phyloP scores from a whole-genome alignment of 2,797 vertebrate genomes.

The Hozukius guyotensis region DNA sequence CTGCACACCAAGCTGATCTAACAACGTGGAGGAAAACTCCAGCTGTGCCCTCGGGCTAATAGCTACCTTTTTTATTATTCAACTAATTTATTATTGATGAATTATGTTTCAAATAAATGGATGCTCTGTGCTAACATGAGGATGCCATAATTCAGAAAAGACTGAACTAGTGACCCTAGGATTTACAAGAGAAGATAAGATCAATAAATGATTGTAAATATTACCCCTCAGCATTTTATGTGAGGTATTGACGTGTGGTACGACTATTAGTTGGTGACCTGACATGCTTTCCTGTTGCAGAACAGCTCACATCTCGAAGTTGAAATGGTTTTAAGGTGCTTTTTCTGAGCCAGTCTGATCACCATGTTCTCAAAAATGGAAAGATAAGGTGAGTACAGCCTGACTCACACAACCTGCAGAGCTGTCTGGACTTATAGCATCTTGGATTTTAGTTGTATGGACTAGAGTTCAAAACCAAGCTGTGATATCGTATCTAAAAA shows the following conservation, averaged over 20 bases:
- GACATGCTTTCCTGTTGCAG: not conserved
- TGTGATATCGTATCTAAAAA: not conserved
- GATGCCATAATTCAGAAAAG: not conserved
- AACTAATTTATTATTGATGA: conserved; percentile 4
- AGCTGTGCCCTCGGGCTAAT: not conserved
- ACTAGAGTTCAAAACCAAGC: not conserved
- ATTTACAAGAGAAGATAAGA: not conserved
- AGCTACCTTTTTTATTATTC: not conserved
- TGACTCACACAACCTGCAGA: not conserved
- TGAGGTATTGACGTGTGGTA: not conserved
- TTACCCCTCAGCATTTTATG: not conserved
- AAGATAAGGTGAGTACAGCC: not conserved
- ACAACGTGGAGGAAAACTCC: not conserved
- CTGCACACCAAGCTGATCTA: not conserved
- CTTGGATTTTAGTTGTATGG: not conserved
- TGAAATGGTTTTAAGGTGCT: not conserved
- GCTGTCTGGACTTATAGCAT: not conserved
- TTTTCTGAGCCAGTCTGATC: not conserved
- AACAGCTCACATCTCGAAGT: not conserved
- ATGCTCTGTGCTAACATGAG: not conserved
- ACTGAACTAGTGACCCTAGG: not conserved
- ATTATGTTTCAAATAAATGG: not conserved
- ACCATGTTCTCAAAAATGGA: not conserved
- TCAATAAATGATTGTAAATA: not conserved
- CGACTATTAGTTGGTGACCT: not conserved